Conservation (phyloP, 2,888 invertebrate species). For the Dynastes maya region DNA sequence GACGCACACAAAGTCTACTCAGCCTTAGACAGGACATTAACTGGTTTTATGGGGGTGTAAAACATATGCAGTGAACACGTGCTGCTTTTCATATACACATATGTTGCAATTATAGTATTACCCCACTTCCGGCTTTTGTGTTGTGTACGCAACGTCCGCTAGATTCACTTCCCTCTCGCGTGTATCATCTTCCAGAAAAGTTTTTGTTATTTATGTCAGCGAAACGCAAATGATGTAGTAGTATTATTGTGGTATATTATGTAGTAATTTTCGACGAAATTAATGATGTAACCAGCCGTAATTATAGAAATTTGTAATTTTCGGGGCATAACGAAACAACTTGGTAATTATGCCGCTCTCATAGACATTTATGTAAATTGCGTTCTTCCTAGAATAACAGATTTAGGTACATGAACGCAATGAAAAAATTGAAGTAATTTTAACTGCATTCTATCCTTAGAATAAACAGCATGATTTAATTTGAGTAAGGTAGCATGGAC, state of each 20-base stretch:
- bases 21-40: conserved; percentile 30
- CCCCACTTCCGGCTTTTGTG: conserved; percentile 40
- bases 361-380: neutral
- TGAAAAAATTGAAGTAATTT: too few relatives aligned
- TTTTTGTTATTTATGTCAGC: conserved; percentile 14
- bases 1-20: neutral
- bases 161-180: conserved; percentile 19
- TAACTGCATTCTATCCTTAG: too few relatives aligned
- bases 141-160: conserved; percentile 1
- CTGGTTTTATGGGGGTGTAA: conserved; percentile 42
- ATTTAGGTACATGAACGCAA: too few relatives aligned
- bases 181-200: conserved; percentile 19
- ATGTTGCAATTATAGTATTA: conserved; percentile 43
- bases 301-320: neutral
- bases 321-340: neutral
- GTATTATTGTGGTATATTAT: neutral
- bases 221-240: neutral
- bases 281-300: neutral
- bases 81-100: conserved; percentile 38
- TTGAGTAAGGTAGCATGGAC: too few relatives aligned
- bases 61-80: conserved; percentile 48
- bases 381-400: neutral
- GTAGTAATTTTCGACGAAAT: neutral
- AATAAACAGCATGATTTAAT: too few relatives aligned
- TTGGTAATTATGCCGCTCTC: too few relatives aligned